Conservation (phyloP, 2,797 vertebrate species). For the Amphiprion clarkii region DNA sequence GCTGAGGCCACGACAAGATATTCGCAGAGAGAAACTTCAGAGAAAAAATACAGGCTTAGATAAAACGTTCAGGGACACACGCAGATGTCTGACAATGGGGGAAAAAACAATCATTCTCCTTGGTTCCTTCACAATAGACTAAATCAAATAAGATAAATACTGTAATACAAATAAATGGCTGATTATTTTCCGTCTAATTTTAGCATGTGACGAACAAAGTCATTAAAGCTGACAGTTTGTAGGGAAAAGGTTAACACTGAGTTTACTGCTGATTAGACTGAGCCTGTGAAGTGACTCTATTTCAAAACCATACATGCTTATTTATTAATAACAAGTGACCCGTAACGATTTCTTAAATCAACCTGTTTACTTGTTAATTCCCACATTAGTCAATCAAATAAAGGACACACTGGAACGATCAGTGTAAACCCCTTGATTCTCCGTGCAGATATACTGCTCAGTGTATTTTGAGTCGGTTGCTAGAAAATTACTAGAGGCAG, state of each 20-base stretch:
- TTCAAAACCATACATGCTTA: constrained; percentile 9
- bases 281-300: constrained; percentile 3
- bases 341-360: background rate
- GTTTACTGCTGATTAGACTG: constrained; percentile 11
- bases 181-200: constrained; percentile 15
- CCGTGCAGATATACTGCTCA: too few species aligned
- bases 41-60: constrained; percentile 17
- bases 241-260: background rate
- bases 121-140: background rate
- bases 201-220: constrained; percentile 21
- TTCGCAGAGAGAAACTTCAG: constrained; percentile 50
- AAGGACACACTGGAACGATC: too few species aligned
- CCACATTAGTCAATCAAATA: too few species aligned
- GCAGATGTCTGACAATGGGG: constrained; percentile 11
- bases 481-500: too few species aligned
- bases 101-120: background rate
- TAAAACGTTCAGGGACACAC: constrained; percentile 37
- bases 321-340: constrained; percentile 22
- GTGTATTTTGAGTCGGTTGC: too few species aligned
- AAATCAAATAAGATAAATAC: constrained; percentile 3
- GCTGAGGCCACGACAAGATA: constrained; percentile 53
- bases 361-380: background rate
- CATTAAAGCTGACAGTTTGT: background rate
- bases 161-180: background rate
- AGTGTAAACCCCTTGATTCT: too few species aligned